phyloP scores from a whole-genome alignment of 2,888 invertebrate genomes.

The Ophion ellenae region DNA sequence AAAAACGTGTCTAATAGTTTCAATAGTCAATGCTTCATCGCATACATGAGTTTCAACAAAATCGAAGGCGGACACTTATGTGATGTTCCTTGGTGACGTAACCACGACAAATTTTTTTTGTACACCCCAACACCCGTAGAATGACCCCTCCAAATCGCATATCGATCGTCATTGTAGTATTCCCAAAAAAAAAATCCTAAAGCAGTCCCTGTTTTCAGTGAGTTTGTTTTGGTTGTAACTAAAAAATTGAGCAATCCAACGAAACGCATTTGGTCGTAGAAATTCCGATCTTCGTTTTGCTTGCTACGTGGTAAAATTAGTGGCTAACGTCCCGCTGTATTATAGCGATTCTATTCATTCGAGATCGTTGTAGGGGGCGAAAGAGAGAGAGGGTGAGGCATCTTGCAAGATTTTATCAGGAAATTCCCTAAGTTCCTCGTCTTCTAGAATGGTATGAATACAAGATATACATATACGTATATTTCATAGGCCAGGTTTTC shows the following conservation, averaged over 20 bases:
- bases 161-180: too few species aligned
- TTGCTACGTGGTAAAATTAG: background rate
- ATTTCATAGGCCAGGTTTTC: slow-evolving; percentile 23
- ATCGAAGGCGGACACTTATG: too few species aligned
- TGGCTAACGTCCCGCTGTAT: slow-evolving; percentile 8
- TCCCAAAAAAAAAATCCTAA: too few species aligned
- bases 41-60: too few species aligned
- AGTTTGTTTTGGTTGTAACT: too few species aligned
- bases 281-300: background rate
- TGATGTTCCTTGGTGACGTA: too few species aligned
- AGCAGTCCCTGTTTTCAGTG: too few species aligned
- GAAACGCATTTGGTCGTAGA: background rate
- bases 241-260: background rate
- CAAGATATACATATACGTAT: slow-evolving; percentile 8
- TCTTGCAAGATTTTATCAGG: slow-evolving; percentile 69
- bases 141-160: too few species aligned
- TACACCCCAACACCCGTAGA: too few species aligned
- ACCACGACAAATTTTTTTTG: too few species aligned
- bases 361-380: slow-evolving; percentile 5
- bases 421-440: slow-evolving; percentile 66
- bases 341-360: slow-evolving; percentile 15
- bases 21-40: too few species aligned
- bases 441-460: slow-evolving; percentile 2
- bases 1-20: too few species aligned
- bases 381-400: slow-evolving; percentile 37